These are phyloP conservation scores for Siniperca knerii DNA, from an alignment of 2,113 vertebrate species.

Conservation along the genomic window DNA sequence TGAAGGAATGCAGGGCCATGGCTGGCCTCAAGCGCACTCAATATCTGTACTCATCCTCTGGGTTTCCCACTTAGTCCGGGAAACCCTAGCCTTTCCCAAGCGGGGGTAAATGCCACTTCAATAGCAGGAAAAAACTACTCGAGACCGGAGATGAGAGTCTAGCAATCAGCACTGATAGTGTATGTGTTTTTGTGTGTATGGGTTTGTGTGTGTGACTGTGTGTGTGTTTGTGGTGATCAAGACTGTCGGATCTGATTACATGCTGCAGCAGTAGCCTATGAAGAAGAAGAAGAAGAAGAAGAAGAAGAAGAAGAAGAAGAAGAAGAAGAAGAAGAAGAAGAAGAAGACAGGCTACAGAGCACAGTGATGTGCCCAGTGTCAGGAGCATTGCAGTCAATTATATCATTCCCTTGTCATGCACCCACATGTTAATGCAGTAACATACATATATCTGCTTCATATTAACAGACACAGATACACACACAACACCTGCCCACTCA, in stretches of 20 bases:
- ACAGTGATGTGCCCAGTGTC: slow-evolving; percentile 36
- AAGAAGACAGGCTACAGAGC: slow-evolving; percentile 20
- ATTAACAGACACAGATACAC: background rate
- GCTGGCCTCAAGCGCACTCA: slow-evolving; percentile 33
- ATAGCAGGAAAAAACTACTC: slow-evolving; percentile 52
- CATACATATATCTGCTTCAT: background rate
- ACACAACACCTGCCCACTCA: background rate
- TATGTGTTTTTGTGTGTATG: slow-evolving; percentile 39
- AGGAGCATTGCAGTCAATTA: slow-evolving; percentile 44
- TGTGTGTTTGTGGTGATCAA: slow-evolving; percentile 43
- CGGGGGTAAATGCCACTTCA: slow-evolving; percentile 65
- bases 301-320: background rate
- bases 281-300: background rate
- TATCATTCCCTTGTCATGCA: slow-evolving; percentile 26
- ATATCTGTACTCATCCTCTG: slow-evolving; percentile 68
- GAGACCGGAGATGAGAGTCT: slow-evolving; percentile 55
- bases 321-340: slow-evolving; percentile 1
- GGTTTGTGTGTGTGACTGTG: slow-evolving; percentile 9
- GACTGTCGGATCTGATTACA: slow-evolving; percentile 56
- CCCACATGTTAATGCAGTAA: slow-evolving; percentile 12
- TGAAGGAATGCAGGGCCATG: slow-evolving; percentile 53
- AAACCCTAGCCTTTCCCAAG: slow-evolving; percentile 70
- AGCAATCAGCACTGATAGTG: slow-evolving; percentile 63
- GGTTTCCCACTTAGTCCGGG: slow-evolving; percentile 66
- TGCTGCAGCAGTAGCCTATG: slow-evolving; percentile 30